Percentiles rank a stretch among this genome's conserved stretches.
Evolutionary conservation across 1,140 invertebrate species (phyloP).

Genomic region (Drosophila sechellia): DNA sequence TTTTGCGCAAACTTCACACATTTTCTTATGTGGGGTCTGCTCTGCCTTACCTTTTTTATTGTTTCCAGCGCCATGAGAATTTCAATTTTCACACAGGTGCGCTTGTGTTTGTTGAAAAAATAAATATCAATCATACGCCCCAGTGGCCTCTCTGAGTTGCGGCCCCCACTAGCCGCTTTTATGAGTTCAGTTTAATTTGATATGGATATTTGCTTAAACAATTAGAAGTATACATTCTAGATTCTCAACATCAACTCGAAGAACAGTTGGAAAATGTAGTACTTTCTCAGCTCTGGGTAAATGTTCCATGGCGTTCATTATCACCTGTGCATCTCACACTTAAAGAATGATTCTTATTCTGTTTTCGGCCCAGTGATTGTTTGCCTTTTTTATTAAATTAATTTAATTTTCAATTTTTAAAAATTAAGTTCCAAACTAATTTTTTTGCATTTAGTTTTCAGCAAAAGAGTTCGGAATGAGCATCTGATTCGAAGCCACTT

Average conservation of each 20-base stretch:
- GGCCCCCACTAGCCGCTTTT: conserved; percentile 23
- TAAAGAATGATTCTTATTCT: too few species aligned
- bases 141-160: conserved; percentile 46
- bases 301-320: neutral
- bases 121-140: conserved; percentile 82
- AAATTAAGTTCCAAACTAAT: neutral
- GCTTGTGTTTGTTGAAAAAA: conserved; percentile 78
- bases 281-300: neutral
- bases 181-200: conserved; percentile 54
- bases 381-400: neutral
- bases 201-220: conserved; percentile 55
- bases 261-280: too few species aligned
- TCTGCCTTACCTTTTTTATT: conserved; percentile 52
- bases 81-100: conserved; percentile 79
- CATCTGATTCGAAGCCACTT: conserved; percentile 4
- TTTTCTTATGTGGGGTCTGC: conserved; percentile 66
- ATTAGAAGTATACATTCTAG: conserved; percentile 52
- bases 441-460: neutral
- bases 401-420: neutral
- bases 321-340: too few species aligned
- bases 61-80: conserved; percentile 71
- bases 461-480: neutral
- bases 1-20: conserved; percentile 80
- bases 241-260: conserved; percentile 10
- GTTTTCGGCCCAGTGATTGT: too few species aligned